phyloP scores from a whole-genome alignment of 2,113 vertebrate genomes.

The Alaudala cheleensis region DNA sequence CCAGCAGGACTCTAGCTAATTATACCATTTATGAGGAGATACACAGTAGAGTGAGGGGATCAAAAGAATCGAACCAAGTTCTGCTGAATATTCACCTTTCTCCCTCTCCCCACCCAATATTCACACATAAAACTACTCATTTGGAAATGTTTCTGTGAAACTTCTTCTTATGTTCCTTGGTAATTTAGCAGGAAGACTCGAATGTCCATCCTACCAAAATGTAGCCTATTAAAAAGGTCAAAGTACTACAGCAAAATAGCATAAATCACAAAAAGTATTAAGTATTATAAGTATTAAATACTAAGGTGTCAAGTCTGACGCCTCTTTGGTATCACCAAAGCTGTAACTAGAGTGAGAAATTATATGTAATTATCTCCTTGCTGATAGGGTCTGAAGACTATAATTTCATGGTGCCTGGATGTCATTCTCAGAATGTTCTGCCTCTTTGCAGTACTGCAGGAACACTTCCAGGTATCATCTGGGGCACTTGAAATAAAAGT shows the following conservation, averaged over 20 bases:
- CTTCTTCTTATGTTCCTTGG: not conserved
- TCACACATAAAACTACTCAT: not conserved
- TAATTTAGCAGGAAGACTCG: not conserved
- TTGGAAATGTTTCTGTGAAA: not conserved
- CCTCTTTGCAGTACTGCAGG: not conserved
- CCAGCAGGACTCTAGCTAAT: not conserved
- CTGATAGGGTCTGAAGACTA: conserved; percentile 43
- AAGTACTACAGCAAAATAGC: not conserved
- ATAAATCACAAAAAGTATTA: conserved; percentile 5
- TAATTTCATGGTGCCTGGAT: conserved; percentile 62
- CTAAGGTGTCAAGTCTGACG: not conserved
- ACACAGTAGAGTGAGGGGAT: not conserved
- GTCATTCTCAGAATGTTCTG: conserved; percentile 45
- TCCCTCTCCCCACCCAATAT: not conserved
- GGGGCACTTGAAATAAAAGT: not conserved
- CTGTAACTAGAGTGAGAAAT: conserved; percentile 44
- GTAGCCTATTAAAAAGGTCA: not conserved
- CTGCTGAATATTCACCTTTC: not conserved
- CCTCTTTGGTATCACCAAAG: conserved; percentile 35
- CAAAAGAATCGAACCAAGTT: not conserved
- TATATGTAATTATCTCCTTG: conserved; percentile 52
- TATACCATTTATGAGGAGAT: not conserved
- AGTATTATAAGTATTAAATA: too few species aligned
- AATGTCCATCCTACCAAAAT: not conserved
- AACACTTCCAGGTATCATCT: not conserved